These are phyloP conservation scores for Psammodynastes pulverulentus DNA, from an alignment of 2,113 vertebrate genomes.

Conservation along the genomic window DNA sequence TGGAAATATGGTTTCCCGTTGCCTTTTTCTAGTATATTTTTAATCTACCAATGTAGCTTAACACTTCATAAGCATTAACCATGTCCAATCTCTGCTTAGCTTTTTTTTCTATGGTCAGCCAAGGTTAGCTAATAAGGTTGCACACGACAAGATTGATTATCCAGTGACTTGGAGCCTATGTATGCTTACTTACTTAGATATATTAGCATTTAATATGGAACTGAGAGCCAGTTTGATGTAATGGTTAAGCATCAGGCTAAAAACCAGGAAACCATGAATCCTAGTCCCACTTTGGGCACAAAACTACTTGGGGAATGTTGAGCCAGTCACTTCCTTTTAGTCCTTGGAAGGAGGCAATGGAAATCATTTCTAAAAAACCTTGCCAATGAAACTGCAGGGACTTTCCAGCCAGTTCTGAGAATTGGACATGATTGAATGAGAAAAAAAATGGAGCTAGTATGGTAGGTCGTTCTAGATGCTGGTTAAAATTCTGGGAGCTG, in stretches of 20 bases:
- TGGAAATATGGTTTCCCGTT: neutral
- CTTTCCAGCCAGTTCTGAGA: neutral
- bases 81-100: neutral
- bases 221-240: neutral
- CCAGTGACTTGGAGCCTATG: neutral
- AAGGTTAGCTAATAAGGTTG: neutral
- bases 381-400: neutral
- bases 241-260: neutral
- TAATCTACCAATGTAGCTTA: neutral
- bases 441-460: neutral
- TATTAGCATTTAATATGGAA: neutral
- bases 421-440: neutral
- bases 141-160: neutral
- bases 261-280: neutral
- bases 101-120: neutral
- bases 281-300: neutral
- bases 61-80: neutral
- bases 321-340: neutral
- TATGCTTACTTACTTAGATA: neutral
- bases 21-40: neutral
- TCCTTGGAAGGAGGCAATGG: neutral
- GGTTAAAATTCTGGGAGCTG: neutral
- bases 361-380: neutral
- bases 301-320: neutral
- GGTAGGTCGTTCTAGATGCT: neutral